Conservation (phyloP, 2,888 invertebrate species). For the Tigriopus californicus region DNA sequence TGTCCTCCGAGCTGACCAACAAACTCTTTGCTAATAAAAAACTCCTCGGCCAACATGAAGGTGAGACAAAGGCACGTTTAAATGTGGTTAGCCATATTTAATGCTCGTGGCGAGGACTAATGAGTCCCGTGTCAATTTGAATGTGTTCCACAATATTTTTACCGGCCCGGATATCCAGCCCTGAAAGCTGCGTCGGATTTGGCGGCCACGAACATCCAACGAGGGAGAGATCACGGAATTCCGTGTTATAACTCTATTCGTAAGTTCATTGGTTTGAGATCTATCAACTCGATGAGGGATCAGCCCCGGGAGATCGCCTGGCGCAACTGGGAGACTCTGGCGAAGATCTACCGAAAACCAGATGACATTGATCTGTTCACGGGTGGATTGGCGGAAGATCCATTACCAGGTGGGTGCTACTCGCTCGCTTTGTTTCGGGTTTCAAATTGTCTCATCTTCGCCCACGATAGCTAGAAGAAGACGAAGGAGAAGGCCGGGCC, state of each 20-base stretch:
- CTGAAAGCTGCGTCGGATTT: slow-evolving; percentile 12
- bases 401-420: neutral
- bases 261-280: neutral
- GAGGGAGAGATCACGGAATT: slow-evolving; percentile 17
- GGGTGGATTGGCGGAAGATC: neutral
- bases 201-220: slow-evolving; percentile 14
- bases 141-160: neutral
- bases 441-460: too few species aligned
- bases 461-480: too few species aligned
- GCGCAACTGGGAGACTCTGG: neutral
- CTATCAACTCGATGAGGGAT: neutral
- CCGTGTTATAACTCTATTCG: slow-evolving; percentile 2
- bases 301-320: neutral
- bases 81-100: too few species aligned
- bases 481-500: too few species aligned
- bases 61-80: too few species aligned
- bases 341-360: neutral
- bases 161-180: neutral
- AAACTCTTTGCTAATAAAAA: slow-evolving; percentile 8
- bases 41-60: neutral
- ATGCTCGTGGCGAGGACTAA: neutral
- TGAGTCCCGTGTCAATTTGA: neutral
- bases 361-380: slow-evolving; percentile 11
- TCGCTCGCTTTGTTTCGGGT: neutral
- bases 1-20: neutral